Percentiles rank a stretch among this genome's conserved stretches.
Conservation (phyloP, 2,888 invertebrate species). For the Drosophila leonis region DNA sequence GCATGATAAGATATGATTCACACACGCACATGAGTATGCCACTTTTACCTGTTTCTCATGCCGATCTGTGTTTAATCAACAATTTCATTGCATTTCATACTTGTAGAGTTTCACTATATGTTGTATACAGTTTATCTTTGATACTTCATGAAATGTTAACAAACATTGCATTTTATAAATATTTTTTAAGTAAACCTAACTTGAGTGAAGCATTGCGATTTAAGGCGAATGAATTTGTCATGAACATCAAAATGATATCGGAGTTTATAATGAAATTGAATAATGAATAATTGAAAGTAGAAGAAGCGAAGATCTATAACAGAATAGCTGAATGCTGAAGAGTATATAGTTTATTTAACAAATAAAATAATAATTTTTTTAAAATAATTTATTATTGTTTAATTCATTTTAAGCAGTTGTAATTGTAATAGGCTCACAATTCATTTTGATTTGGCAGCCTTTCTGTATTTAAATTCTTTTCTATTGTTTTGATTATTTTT, state of each 20-base stretch:
- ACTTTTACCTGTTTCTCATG: conserved; percentile 1
- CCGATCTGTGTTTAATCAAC: conserved; percentile 35
- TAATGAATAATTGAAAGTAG: no score
- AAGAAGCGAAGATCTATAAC: no score
- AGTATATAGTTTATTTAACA: no score
- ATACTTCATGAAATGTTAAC: background rate
- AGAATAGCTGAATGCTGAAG: no score
- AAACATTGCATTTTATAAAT: background rate
- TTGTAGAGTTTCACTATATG: conserved; percentile 7
- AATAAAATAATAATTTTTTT: no score
- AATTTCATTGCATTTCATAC: conserved; percentile 4
- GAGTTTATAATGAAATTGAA: no score
- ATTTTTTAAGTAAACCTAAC: background rate
- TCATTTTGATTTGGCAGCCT: no score
- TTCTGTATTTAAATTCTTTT: no score
- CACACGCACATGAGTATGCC: background rate
- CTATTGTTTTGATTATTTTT: no score
- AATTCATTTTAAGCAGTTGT: no score
- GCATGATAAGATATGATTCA: conserved; percentile 52
- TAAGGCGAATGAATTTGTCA: background rate
- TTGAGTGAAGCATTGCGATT: background rate
- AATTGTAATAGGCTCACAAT: no score
- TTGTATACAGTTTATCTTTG: background rate
- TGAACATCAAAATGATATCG: background rate
- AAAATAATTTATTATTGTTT: no score